These are phyloP conservation scores for Haemorhous mexicanus DNA, from an alignment of 2,113 vertebrate genomes.

Conservation along the genomic window DNA sequence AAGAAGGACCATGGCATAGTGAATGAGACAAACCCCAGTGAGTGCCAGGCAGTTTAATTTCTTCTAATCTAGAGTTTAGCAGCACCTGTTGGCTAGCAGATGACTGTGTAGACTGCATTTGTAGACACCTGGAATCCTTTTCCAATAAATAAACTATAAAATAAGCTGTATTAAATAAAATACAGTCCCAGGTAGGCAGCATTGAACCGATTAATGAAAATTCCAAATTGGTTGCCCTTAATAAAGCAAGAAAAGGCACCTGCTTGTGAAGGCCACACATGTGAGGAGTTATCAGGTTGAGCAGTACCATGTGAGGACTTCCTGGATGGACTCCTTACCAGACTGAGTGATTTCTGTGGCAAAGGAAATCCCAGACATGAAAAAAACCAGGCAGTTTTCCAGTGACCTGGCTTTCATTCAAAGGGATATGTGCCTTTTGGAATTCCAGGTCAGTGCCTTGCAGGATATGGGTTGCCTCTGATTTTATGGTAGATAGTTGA, in stretches of 20 bases:
- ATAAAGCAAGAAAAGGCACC: neutral
- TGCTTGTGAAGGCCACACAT: neutral
- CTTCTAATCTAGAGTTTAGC: constrained; percentile 56
- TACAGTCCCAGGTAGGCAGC: neutral
- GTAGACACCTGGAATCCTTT: neutral
- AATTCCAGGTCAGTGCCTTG: neutral
- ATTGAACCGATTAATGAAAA: constrained; percentile 3
- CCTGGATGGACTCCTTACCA: neutral
- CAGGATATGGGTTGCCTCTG: neutral
- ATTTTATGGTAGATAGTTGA: neutral
- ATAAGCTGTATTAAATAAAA: neutral
- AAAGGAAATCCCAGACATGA: neutral
- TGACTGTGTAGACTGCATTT: constrained; percentile 28
- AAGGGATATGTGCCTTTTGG: neutral
- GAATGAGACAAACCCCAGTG: neutral
- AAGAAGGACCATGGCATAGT: constrained; percentile 6
- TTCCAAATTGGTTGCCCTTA: neutral
- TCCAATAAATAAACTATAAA: neutral
- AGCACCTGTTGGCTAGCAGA: constrained; percentile 48
- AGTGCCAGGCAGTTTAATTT: constrained; percentile 48
- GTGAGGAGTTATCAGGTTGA: neutral
- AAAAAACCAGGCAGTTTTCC: neutral
- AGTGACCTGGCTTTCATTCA: neutral
- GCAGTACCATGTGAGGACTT: neutral
- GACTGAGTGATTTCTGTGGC: neutral